phyloP scores from a whole-genome alignment of 1,140 invertebrate genomes.

The Atta texana region DNA sequence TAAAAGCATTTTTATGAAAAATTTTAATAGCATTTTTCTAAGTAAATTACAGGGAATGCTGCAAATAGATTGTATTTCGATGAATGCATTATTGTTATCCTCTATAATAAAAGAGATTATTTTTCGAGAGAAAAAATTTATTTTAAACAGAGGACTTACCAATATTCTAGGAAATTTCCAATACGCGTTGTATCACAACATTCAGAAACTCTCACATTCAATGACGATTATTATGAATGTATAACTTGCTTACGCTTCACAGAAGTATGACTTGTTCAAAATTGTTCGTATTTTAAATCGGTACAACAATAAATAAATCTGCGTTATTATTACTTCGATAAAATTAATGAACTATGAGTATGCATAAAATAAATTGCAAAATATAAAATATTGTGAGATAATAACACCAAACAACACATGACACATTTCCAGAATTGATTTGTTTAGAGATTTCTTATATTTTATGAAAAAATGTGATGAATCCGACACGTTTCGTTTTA shows the following conservation, averaged over 20 bases:
- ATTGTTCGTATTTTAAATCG: slow-evolving; percentile 13
- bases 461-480: not conserved
- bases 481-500: slow-evolving; percentile 1
- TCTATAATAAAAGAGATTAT: slow-evolving; percentile 18
- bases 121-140: not conserved
- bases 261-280: slow-evolving; percentile 29
- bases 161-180: slow-evolving; percentile 21
- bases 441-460: not conserved
- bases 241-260: not conserved
- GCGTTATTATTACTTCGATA: not conserved
- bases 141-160: slow-evolving; percentile 11
- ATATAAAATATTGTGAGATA: slow-evolving; percentile 11
- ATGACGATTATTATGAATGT: slow-evolving; percentile 1
- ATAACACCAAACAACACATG: not conserved
- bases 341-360: slow-evolving; percentile 42
- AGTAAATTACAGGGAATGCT: not conserved
- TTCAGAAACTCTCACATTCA: slow-evolving; percentile 9
- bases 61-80: not conserved
- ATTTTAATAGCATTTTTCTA: slow-evolving; percentile 17
- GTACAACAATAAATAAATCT: slow-evolving; percentile 7
- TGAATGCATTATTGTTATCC: not conserved
- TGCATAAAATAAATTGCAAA: slow-evolving; percentile 38
- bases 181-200: not conserved
- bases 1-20: slow-evolving; percentile 17
- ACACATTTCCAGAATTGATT: not conserved